Evolutionary conservation across 2,888 invertebrate species (phyloP).

Genomic region (Epirrhoe alternata): DNA sequence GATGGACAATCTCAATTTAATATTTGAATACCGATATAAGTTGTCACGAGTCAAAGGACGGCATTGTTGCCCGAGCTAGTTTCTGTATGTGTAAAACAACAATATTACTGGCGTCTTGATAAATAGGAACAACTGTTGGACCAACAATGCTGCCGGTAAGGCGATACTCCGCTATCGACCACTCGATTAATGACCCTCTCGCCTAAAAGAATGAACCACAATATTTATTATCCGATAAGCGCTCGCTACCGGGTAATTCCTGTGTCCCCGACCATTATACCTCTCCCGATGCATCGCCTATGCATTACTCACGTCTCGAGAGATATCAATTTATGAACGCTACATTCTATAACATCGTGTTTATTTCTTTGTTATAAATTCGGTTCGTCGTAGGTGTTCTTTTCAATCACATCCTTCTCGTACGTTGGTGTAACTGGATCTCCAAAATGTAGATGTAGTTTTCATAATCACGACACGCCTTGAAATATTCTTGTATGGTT

Average conservation of each 20-base stretch:
- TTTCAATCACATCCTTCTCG: conserved; percentile 41
- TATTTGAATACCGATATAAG: conserved; percentile 73
- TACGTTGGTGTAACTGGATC: conserved; percentile 33
- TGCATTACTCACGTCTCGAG: conserved; percentile 78
- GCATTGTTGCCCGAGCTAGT: conserved; percentile 60
- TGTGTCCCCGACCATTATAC: conserved; percentile 79
- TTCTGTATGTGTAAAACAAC: conserved; percentile 74
- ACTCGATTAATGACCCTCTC: conserved; percentile 82
- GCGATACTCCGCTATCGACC: conserved; percentile 82
- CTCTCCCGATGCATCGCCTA: conserved; percentile 68
- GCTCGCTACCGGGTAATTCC: conserved; percentile 81
- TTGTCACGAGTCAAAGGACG: conserved; percentile 73
- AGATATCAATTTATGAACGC: conserved; percentile 75
- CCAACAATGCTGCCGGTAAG: conserved; percentile 81
- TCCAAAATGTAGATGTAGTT: conserved; percentile 39
- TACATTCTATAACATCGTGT: conserved; percentile 64
- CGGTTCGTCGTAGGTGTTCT: conserved; percentile 58
- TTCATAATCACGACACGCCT: conserved; percentile 47
- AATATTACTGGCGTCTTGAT: conserved; percentile 82
- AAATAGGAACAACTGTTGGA: conserved; percentile 81
- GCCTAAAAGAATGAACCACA: conserved; percentile 84
- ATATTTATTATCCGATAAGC: conserved; percentile 85
- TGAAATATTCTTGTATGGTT: conserved; percentile 59
- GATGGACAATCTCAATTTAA: conserved; percentile 65
- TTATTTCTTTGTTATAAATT: conserved; percentile 67